Evolutionary conservation across 1,140 invertebrate genomes (phyloP), one percentile per base, ranked within the genome.

Genomic region (Drosophila simulans): DNA sequence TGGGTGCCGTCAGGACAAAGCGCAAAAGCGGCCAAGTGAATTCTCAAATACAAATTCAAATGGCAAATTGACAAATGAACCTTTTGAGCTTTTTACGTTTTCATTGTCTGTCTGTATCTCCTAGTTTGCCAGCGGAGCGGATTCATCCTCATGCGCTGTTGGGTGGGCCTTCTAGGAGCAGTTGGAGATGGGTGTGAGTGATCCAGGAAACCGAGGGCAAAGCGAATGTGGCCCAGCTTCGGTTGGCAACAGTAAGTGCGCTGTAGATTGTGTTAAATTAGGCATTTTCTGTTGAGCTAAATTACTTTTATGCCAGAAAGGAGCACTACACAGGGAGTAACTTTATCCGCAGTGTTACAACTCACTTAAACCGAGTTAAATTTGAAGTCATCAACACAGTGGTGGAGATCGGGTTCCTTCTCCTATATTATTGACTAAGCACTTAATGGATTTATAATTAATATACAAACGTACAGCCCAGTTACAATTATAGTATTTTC

Each of bases 21-120:
- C 83, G 76, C 76, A 88, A 89, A 83, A 88, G 84, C 83, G 83
- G 84, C 84, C 83, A 88, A 88, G 83, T 88, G 83, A 88, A 88
- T 88, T 88, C 78, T 77, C 79, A 88, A 89, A 88, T 89, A 89
- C 83, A 88, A 88, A 88, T 88, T 89, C 83, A 88, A 88, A 88
- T 88, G 84, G 79, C 84, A 88, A 88, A 88, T 88, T 88, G 83
- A 88, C 83, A 88, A 88, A 88, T 88, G 83, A 88, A 88, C 84
- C 83, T 89, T 88, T 80, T 75, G 79, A 88, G 83, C 76, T 83
- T 89, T 88, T 86, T 88, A 83, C 83, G 75, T 86, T 86, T 86
- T 66, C 82, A 86, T 86, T 86, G 82, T 86, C 63, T 69, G 65
- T 57, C 65, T 45, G 64, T 65, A 68, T 60, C 39, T 71, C 39